A percentile compares a stretch with the other conserved stretches of the same genome.
phyloP scores from a whole-genome alignment of 2,888 invertebrate genomes.

The Dione juno region DNA sequence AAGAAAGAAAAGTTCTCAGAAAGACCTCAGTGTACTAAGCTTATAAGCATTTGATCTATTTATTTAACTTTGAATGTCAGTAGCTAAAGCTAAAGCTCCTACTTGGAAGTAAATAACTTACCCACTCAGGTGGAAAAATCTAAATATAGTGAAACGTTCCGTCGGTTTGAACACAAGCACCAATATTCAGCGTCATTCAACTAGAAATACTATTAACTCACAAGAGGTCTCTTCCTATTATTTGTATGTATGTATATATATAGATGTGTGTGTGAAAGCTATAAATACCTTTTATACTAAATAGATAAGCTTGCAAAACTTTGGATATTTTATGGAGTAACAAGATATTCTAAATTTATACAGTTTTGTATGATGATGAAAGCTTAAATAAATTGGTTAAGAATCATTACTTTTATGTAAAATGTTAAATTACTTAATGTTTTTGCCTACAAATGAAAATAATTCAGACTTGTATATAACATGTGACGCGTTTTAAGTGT shows the following conservation, averaged over 20 bases:
- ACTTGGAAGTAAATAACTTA: not conserved
- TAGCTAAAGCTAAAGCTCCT: not conserved
- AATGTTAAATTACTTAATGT: too few relatives aligned
- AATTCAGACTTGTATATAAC: too few relatives aligned
- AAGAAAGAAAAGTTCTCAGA: not conserved
- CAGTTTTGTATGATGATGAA: too few relatives aligned
- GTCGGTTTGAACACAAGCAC: slow-evolving; percentile 7
- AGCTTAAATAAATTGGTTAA: too few relatives aligned
- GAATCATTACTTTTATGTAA: too few relatives aligned
- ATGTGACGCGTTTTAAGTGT: too few relatives aligned
- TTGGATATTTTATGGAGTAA: too few relatives aligned
- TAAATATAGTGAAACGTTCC: slow-evolving; percentile 9
- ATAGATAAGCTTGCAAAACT: not conserved
- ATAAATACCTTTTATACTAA: not conserved
- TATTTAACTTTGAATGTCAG: not conserved
- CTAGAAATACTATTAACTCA: slow-evolving; percentile 7
- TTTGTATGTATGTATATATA: too few relatives aligned
- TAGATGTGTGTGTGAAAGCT: not conserved
- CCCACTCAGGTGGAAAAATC: slow-evolving; percentile 8
- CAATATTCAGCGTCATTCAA: slow-evolving; percentile 9
- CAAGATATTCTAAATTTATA: too few relatives aligned
- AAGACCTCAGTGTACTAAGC: not conserved
- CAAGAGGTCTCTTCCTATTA: not conserved
- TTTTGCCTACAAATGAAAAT: too few relatives aligned
- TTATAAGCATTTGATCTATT: not conserved